A percentile compares a stretch with the other conserved stretches of the same genome.
Conservation (phyloP, 2,797 vertebrate species). For the Haliaeetus vocifer region DNA sequence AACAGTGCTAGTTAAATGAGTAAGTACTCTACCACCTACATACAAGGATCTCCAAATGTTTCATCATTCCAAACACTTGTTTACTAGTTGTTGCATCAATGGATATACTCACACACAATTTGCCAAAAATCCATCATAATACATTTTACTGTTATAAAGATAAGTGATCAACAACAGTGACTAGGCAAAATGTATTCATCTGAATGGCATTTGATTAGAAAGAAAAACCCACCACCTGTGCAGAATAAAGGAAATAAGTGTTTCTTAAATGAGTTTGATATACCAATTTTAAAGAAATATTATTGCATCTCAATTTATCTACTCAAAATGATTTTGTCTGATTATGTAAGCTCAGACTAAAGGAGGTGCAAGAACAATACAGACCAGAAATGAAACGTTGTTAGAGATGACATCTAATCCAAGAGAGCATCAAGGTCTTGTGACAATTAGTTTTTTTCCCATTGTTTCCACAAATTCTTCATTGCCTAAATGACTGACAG, state of each 20-base stretch:
- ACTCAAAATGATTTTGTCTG: neutral
- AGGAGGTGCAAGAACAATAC: neutral
- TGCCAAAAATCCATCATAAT: neutral
- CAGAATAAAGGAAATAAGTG: neutral
- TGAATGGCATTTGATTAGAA: neutral
- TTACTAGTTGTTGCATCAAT: neutral
- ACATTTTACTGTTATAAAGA: neutral
- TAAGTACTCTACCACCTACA: neutral
- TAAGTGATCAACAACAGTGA: neutral
- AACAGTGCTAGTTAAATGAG: neutral
- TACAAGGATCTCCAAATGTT: neutral
- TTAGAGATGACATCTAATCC: neutral
- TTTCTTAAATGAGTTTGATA: neutral
- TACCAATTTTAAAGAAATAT: neutral
- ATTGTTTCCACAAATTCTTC: neutral
- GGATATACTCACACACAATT: neutral
- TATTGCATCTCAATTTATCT: neutral
- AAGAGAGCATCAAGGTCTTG: neutral
- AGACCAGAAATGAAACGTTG: neutral
- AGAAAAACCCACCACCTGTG: neutral
- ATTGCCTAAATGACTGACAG: no score
- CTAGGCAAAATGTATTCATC: neutral
- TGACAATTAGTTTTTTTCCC: no score
- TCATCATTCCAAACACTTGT: neutral
- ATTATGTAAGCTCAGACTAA: neutral